Evolutionary conservation across 2,113 vertebrate genomes (phyloP), one percentile per base, ranked within the genome.

Genomic region (Tragelaphus scriptus): DNA sequence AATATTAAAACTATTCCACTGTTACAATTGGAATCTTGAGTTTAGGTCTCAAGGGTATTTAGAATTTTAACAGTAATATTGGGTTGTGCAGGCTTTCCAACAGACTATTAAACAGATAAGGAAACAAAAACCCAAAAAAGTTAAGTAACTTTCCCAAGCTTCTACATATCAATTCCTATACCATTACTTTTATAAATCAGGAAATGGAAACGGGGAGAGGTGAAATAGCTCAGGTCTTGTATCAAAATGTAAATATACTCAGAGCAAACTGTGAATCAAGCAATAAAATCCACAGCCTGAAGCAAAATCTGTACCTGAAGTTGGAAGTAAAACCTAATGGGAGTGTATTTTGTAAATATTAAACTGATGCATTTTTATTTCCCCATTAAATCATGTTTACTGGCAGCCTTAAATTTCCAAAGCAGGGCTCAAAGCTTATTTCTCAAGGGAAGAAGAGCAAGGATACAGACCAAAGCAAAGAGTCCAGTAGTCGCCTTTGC

Each of bases 351-450:
- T 89, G 44, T 90, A 92, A 96, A 92, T 92, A 92, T 63, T 90
- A 92, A 90, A 61, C 30, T 14, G 88, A 92, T 85, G 51, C 28
- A 82, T 77, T 96, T 96, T 96, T 95, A 95, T 85, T 94, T 94
- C 51, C 81, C 91, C 47, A 40, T 92, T 88, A 90, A 95, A 88
- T 94, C 81, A 61, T 56, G 49, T 51, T 92, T 47, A 75, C 47
- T 80, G 51, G 81, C 6, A 94, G 56, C 30, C 58, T 90, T 86
- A 94, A 44, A 94, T 82, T 92, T 94, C 30, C 56, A 47, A 90
- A 95, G 82, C 5, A 16, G 59, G 82, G 40, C 17, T 90, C 40
- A 91, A 55, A 19, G 30, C 15, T 86, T 85, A 9, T 75, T 58
- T 87, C 47, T 92, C 88, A 61, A 85, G 11, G 51, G 61, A 55